Base-by-base conservation (phyloP, 2,797 vertebrate species). In the Echiichthys vipera region DNA sequence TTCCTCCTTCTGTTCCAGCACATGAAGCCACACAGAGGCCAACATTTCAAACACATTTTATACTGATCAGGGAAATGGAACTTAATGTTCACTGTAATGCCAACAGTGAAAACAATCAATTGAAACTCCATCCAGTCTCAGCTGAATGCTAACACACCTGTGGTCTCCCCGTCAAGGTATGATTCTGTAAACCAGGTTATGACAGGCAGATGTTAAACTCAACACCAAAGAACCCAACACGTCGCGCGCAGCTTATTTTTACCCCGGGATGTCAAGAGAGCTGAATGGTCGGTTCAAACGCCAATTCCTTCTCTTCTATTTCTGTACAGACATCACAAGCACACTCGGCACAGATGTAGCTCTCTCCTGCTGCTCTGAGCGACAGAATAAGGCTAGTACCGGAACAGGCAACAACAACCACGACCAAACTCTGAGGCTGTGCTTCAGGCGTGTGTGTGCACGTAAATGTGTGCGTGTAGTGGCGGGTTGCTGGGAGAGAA, bases 301-400 rank as follows among this genome's bases (percentile, higher is more conserved):
- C 22, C 12, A 18, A 5, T 67, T 81, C 83, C 77, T 80, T 86
- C 81, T 51, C 76, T 63, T 87, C 88, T 92, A 88, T 90, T 91
- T 90, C 77, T 81, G 85, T 69, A 40, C 55, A 24, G 68, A 81
- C 81, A 84, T 90, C 89, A 90, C 80, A 89, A 69, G 78, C 59
- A 8, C 80, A 69, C 39, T 14, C 20, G 47, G 80, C 85, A 79
- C 91, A 88, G 88, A 90, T 89, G 89, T 74, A 88, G 62, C 63
- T 72, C 81, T 74, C 79, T 84, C 84, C 87, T 71, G 84, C 84
- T 78, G 89, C 89, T 89, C 81, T 81, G 92, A 92, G 87, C 85
- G 89, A 92, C 91, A 92, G 89, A 92, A 91, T 91, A 90, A 88
- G 88, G 92, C 90, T 92, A 81, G 56, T 47, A 63, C 83, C 72